These are phyloP conservation scores for Romanogobio albipinnatus DNA, from an alignment of 2,113 vertebrate species.

Conservation along the genomic window DNA sequence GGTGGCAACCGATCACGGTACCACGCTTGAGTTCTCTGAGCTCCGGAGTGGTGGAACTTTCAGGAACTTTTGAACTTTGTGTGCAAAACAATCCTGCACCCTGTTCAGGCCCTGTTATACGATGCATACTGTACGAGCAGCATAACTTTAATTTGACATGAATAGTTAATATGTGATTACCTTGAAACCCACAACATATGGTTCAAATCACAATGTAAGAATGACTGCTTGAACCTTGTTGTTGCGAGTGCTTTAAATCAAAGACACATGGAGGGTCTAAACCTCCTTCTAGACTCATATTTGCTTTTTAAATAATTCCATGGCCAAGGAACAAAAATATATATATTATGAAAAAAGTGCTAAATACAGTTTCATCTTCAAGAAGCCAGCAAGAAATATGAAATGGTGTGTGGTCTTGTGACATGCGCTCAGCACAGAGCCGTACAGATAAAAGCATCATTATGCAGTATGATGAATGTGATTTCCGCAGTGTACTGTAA, in stretches of 20 bases:
- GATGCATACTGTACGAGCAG: not conserved
- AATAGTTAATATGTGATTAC: not conserved
- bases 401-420: slow-evolving; percentile 54
- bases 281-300: not conserved
- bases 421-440: slow-evolving; percentile 54
- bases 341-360: not conserved
- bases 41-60: not conserved
- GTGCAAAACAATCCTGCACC: not conserved
- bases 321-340: not conserved
- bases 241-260: not conserved
- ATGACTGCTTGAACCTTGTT: not conserved
- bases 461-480: slow-evolving; percentile 27
- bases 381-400: slow-evolving; percentile 13
- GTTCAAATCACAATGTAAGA: not conserved
- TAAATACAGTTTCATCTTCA: not conserved
- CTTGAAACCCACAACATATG: not conserved
- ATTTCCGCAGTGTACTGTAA: slow-evolving; percentile 43
- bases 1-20: too few relatives aligned
- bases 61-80: not conserved
- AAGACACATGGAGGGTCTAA: not conserved
- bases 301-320: not conserved
- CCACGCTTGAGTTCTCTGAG: too few relatives aligned
- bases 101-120: not conserved
- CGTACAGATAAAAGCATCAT: slow-evolving; percentile 50
- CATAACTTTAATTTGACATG: not conserved